Base-by-base conservation (phyloP, 2,888 invertebrate genomes). In the Andrena chrysosceles region DNA sequence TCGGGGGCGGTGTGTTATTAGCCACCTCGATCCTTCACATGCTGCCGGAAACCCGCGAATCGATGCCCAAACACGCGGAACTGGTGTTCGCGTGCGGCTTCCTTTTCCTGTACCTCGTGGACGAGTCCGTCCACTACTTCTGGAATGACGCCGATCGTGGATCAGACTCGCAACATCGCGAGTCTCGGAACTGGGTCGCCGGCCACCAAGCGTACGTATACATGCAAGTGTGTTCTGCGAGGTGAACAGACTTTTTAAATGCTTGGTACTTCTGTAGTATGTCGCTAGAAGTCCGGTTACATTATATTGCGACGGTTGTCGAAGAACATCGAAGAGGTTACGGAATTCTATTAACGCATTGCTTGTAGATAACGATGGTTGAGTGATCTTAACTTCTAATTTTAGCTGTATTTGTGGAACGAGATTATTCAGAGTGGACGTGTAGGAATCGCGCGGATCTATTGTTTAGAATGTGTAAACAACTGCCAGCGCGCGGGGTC, bases 11-110 rank as follows among this genome's bases (percentile, higher is more conserved):
- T 0, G 97, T 98, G 29, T 95, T 98, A 4, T 93, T 98, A 4
- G 96, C 97, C 0, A 98, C 98, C 0, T 96, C 97, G 0, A 87
- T 97, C 48, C 95, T 97, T 23, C 98, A 98, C 93, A 97, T 98
- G 95, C 94, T 98, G 4, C 97, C 97, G n/a, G 97, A 98, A 95
- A 96, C 96, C 16, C 95, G 96, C 70, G 95, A 96, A 80, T 94
- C 94, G 77, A 92, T 96, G 64, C 95, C 95, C 0, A 92, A 95
- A 54, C 95, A 96, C 86, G 95, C 96, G 0, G 97, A 97, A 91
- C 91, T 97, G 0, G 93, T 96, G 33, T 94, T 97, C 67, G 96
- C 97, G 81, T 91, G 94, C 2, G 97, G 97, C 0, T 97, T 97
- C 91, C 96, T 97, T 77, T 87, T 96, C 0, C 95, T 97, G 0